Evolutionary conservation across 1,140 invertebrate species (phyloP), one percentile per base, ranked within the genome.

Genomic region (Cyclargus thomasi): DNA sequence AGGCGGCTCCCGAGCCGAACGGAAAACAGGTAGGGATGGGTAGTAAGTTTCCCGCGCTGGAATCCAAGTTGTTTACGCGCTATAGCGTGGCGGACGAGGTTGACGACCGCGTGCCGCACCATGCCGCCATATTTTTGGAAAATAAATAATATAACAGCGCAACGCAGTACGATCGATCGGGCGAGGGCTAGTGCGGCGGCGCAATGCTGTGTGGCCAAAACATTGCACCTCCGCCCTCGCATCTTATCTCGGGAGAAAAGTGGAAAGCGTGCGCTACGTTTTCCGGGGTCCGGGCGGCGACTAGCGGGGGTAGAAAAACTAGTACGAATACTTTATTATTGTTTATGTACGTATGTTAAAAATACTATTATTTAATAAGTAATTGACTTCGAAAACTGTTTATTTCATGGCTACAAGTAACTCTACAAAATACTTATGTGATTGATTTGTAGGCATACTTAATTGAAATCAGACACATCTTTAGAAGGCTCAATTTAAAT

Each of bases 111-210:
- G 69, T 78, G 79, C 75, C 80, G 81, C 86, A 84, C 77, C 83
- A 85, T 81, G 82, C 83, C 81, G 84, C 81, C 82, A 86, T 86
- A 85, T 86, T 86, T 87, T 89, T 79, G 83, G 55, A 84, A 83
- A 88, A 87, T 89, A 89, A 89, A 89, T 88, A 86, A 83, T 86
- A 85, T 79, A 85, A 77, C 73, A 78, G 74, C 86, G 82, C 82
- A 83, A 81, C 79, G 78, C 81, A 82, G 76, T 74, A 76, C 85
- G 85, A 89, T 89, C 86, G 85, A 87, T 86, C 76, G 79, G 69
- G 68, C 72, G 69, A 76, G 73, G 77, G 78, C 70, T 78, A 82
- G 76, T 84, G 86, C 86, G 83, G 72, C 83, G 83, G 83, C 85
- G 84, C 85, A 77, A 66, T 67, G 72, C 74, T 75, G 71, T 67